These are phyloP conservation scores for Hypomesus transpacificus DNA, from an alignment of 2,113 vertebrate genomes.

Conservation along the genomic window DNA sequence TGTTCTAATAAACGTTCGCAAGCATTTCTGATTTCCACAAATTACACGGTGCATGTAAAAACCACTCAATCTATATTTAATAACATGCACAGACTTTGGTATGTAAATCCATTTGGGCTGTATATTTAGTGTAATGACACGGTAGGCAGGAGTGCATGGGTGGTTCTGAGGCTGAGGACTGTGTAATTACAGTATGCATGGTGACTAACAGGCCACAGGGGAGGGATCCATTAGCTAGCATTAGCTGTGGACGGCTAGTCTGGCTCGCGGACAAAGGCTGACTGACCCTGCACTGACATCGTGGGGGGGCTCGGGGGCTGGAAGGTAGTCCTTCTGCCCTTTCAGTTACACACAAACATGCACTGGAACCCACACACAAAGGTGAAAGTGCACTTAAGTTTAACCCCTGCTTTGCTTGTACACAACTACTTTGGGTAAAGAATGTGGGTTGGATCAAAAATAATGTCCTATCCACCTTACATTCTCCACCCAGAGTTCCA, in stretches of 20 bases:
- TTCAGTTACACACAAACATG: not conserved
- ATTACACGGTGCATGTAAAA: too few relatives aligned
- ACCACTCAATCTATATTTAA: constrained; percentile 37
- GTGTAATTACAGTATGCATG: constrained; percentile 68
- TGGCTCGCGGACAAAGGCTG: constrained; percentile 7
- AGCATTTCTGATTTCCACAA: too few relatives aligned
- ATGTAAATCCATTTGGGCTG: constrained; percentile 64
- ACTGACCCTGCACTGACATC: too few relatives aligned
- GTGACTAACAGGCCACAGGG: constrained; percentile 65
- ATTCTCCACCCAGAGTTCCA: too few relatives aligned
- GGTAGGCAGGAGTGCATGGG: constrained; percentile 47
- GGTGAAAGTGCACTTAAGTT: too few relatives aligned
- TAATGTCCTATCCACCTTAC: too few relatives aligned
- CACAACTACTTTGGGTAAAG: too few relatives aligned
- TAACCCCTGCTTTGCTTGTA: too few relatives aligned
- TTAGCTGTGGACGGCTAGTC: constrained; percentile 28
- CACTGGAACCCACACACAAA: not conserved
- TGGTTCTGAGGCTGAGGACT: constrained; percentile 57
- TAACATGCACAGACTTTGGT: constrained; percentile 58
- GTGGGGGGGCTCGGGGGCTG: not conserved
- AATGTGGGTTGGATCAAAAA: too few relatives aligned
- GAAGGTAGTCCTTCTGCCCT: not conserved
- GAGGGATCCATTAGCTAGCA: constrained; percentile 42
- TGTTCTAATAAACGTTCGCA: too few relatives aligned
- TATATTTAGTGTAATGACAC: constrained; percentile 64